These are phyloP conservation scores for Anorthoa munda DNA, from an alignment of 2,888 invertebrate species.

Conservation along the genomic window DNA sequence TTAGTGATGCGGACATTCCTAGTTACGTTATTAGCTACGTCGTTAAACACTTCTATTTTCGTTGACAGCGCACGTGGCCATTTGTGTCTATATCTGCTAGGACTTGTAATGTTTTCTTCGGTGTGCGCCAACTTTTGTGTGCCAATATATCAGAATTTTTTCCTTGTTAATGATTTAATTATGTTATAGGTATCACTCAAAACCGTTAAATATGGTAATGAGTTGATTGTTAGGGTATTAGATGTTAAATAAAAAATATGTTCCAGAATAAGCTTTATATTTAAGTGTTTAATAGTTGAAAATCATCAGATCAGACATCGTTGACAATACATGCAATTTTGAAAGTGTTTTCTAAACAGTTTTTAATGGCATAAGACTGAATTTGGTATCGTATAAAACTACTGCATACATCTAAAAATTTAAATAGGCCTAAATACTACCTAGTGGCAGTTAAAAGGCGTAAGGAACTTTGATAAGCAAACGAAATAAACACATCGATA, in stretches of 20 bases:
- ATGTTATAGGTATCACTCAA: slow-evolving; percentile 18
- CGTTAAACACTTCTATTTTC: slow-evolving; percentile 51
- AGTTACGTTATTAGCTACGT: slow-evolving; percentile 35
- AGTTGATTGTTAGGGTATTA: slow-evolving; percentile 21
- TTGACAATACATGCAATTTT: slow-evolving; percentile 64
- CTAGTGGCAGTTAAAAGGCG: slow-evolving; percentile 65
- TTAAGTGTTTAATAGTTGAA: slow-evolving; percentile 59
- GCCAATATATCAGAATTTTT: slow-evolving; percentile 36
- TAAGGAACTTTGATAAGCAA: slow-evolving; percentile 73
- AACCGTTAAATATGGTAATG: slow-evolving; percentile 16
- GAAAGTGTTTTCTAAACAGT: slow-evolving; percentile 54
- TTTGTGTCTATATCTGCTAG: slow-evolving; percentile 9
- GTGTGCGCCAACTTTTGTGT: slow-evolving; percentile 42
- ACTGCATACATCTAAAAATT: slow-evolving; percentile 47
- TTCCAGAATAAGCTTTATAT: slow-evolving; percentile 69
- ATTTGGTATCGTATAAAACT: slow-evolving; percentile 56
- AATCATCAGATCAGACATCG: slow-evolving; percentile 65
- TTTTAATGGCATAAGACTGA: slow-evolving; percentile 48
- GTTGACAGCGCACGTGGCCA: slow-evolving; percentile 48
- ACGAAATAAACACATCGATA: slow-evolving; percentile 60
- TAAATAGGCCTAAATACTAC: slow-evolving; percentile 57
- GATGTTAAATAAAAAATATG: slow-evolving; percentile 50
- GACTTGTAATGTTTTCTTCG: slow-evolving; percentile 33
- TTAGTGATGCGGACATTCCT: slow-evolving; percentile 43
- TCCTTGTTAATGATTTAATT: slow-evolving; percentile 25